Evolutionary conservation across 2,797 vertebrate genomes (phyloP).

Genomic region (Delichon dasypus): DNA sequence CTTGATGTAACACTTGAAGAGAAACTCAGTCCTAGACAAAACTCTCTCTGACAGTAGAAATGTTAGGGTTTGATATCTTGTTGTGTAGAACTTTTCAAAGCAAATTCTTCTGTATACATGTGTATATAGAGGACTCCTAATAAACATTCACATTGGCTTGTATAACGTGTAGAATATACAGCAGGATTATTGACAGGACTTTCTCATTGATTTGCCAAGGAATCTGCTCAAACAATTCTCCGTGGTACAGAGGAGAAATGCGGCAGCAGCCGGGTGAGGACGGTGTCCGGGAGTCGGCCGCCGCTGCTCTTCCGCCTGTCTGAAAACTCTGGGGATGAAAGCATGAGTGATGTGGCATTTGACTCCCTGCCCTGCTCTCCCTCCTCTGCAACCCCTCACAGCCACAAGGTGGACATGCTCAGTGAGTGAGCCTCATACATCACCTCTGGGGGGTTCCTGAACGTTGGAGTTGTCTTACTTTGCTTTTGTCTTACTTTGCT

Average conservation of each 20-base stretch:
- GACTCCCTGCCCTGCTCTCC: constrained; percentile 90
- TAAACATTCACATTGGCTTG: neutral
- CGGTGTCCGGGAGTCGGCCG: constrained; percentile 83
- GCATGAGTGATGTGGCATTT: constrained; percentile 81
- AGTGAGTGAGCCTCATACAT: constrained; percentile 58
- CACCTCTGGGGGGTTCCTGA: neutral
- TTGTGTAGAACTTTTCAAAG: neutral
- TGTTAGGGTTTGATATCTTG: neutral
- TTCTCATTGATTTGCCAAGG: constrained; percentile 74
- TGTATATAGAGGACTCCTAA: neutral
- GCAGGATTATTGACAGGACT: neutral
- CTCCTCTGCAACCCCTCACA: constrained; percentile 75
- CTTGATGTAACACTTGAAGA: neutral
- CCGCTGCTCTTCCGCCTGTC: constrained; percentile 86
- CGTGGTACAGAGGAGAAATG: constrained; percentile 92
- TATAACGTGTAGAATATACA: neutral
- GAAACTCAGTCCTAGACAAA: neutral
- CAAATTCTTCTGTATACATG: neutral
- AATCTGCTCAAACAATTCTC: constrained; percentile 89
- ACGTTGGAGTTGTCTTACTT: neutral
- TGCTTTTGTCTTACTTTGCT: neutral
- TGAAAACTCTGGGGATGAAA: constrained; percentile 90
- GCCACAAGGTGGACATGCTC: constrained; percentile 72
- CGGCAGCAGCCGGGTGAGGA: constrained; percentile 87
- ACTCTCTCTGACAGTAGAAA: neutral